A percentile compares a stretch with the other conserved stretches of the same genome.
Conservation (phyloP, 2,113 vertebrate genomes). For the Sceloporus tristichus region DNA sequence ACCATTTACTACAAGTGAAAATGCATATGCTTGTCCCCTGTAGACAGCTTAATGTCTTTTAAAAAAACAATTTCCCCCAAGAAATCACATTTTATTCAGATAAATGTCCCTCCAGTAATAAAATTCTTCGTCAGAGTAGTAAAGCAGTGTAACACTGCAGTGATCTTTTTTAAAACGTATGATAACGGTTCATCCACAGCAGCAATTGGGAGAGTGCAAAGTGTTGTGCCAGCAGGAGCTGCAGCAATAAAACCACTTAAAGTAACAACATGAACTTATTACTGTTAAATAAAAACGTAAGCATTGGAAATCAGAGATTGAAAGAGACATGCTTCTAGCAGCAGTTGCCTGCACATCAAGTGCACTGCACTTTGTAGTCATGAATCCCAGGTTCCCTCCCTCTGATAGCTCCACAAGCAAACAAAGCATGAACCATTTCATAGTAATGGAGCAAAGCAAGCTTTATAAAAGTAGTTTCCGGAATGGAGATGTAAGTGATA, state of each 20-base stretch:
- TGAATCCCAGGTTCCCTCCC: fast-evolving
- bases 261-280: neutral
- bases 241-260: slow-evolving; percentile 10
- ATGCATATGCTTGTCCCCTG: neutral
- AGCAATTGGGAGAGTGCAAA: neutral
- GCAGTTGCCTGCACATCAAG: neutral
- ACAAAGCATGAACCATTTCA: neutral
- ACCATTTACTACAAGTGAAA: slow-evolving; percentile 9
- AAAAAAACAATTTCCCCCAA: neutral
- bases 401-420: neutral
- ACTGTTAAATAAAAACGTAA: neutral
- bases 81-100: slow-evolving; percentile 11
- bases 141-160: slow-evolving; percentile 17
- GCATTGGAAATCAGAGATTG: neutral
- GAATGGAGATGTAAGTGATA: neutral
- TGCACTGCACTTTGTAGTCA: neutral
- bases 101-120: slow-evolving; percentile 13
- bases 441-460: neutral
- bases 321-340: neutral
- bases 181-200: slow-evolving; percentile 9
- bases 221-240: neutral
- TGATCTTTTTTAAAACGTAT: neutral
- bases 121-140: slow-evolving; percentile 1
- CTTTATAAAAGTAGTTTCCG: neutral
- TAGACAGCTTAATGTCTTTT: neutral